A percentile compares a stretch with the other conserved stretches of the same genome.
phyloP scores from a whole-genome alignment of 2,113 vertebrate genomes.

The Polypterus senegalus region DNA sequence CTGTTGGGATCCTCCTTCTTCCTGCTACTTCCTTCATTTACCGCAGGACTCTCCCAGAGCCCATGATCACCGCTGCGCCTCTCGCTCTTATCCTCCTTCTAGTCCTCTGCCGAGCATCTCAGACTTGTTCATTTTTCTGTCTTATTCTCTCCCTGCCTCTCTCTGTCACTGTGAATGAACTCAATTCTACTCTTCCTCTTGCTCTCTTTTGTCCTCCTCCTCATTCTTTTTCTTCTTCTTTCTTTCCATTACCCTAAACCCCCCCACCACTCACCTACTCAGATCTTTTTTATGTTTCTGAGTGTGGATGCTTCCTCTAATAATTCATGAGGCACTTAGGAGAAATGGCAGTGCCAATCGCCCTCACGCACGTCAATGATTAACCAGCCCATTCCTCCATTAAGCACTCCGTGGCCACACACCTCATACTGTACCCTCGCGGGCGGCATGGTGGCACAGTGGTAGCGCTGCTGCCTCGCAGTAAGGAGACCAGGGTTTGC shows the following conservation, averaged over 20 bases:
- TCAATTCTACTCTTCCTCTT: too few species aligned
- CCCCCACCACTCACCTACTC: too few species aligned
- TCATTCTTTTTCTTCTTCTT: neutral
- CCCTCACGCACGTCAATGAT: too few species aligned
- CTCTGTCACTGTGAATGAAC: neutral
- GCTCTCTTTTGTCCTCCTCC: neutral
- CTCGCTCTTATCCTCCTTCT: too few species aligned
- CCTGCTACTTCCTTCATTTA: slow-evolving; percentile 14
- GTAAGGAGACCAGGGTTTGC: too few species aligned
- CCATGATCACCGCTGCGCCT: neutral
- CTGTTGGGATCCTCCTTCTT: slow-evolving; percentile 32
- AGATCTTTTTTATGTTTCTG: too few species aligned
- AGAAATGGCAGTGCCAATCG: too few species aligned
- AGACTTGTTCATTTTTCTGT: neutral
- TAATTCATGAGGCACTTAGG: too few species aligned
- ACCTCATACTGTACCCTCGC: neutral
- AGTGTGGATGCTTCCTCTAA: too few species aligned
- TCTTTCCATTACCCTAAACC: neutral
- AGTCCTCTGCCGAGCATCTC: neutral
- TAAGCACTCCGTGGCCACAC: too few species aligned
- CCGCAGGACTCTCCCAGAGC: slow-evolving; percentile 15
- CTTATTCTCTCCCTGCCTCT: neutral
- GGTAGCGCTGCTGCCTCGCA: too few species aligned
- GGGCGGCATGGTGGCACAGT: neutral
- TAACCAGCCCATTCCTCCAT: too few species aligned